Base-by-base conservation (phyloP, 1,140 invertebrate species). In the Melitaea cinxia region DNA sequence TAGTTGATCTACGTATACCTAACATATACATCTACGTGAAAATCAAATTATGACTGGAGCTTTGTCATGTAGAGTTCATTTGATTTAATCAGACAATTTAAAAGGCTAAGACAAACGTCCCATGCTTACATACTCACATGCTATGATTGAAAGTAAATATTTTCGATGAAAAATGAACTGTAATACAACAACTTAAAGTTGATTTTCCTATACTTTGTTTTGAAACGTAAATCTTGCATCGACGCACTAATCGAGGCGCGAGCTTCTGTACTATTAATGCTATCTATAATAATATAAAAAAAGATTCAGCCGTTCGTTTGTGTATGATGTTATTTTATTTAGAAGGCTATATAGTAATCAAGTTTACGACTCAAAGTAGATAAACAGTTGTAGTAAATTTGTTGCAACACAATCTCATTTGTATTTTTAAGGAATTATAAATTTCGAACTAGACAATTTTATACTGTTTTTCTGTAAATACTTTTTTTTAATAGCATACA, bases 201-300 rank as follows among this genome's bases (percentile, higher is more conserved):
- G 19, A 1, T 35, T 33, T 35, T 35, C 21, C 28, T 0, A 7
- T 35, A 15, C 9, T 30, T 12, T 2, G 14, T 12, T 7, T 33
- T 6, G 19, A 15, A 54, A 45, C 49, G 47, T 58, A 65, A 58
- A 65, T 64, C 62, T 64, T 35, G 24, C 42, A 35, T 65, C 56
- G 63, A 52, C 33, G 47, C 28, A 50, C 33, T 61, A 24, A 37
- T 61, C 56, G 61, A 35, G 47, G 53, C 28, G 42, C 39, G 9
- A 52, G 26, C 37, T 56, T 56, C 30, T 42, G 4, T 42, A 17
- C 14, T 6, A 26, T 26, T 9, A 10, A 33, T 33, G 30, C 30
- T 33, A 33, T 6, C 7, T 33, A 33, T 10, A 33, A 10, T 33
- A 28, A 28, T 28, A 28, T 28, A 28, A 4, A 7, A 33, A 33